Evolutionary conservation across 2,113 vertebrate species (phyloP), one percentile per base, ranked within the genome.

Genomic region (Gavialis gangeticus): DNA sequence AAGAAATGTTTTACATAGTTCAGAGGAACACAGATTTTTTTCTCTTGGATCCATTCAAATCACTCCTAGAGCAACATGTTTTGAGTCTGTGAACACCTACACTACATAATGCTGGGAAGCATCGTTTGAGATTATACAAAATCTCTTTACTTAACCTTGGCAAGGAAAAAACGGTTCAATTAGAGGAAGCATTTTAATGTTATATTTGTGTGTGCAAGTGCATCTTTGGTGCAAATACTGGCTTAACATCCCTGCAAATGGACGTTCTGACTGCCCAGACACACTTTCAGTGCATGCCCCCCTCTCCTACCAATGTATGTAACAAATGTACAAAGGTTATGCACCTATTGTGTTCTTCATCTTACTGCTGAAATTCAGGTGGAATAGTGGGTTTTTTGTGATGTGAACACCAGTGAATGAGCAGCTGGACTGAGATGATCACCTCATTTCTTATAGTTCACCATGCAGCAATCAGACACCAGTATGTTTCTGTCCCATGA

Each of bases 71-170:
- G 78, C 88, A 95, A 90, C 82, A 86, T 10, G 0, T 77, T 86
- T 95, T 28, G 2, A 78, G 84, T 91, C 89, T 95, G 91, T 89
- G 94, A 96, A 92, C 91, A 96, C 75, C 96, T 91, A 84, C 87
- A 71, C 37, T 75, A 4, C 0, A 79, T 79, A 83, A 58, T 25
- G 82, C 89, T 84, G 84, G 60, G 64, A 18, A 28, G 87, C 19
- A 71, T 93, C 81, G 58, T 84, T 85, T 88, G 46, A 80, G 28
- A 77, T 89, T 56, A 75, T 55, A 46, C 55, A 85, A 73, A 75
- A 75, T 92, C n/a, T 22, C 7, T 66, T 78, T 83, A 56, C 71
- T n/a, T 34, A 79, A 22, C 12, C 63, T 87, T 87, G 37, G 16
- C 59, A 21, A n/a, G 59, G 64, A n/a, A 82, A 62, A 80, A 69